Base-by-base conservation (phyloP, 2,797 vertebrate species). In the Euthynnus affinis region DNA sequence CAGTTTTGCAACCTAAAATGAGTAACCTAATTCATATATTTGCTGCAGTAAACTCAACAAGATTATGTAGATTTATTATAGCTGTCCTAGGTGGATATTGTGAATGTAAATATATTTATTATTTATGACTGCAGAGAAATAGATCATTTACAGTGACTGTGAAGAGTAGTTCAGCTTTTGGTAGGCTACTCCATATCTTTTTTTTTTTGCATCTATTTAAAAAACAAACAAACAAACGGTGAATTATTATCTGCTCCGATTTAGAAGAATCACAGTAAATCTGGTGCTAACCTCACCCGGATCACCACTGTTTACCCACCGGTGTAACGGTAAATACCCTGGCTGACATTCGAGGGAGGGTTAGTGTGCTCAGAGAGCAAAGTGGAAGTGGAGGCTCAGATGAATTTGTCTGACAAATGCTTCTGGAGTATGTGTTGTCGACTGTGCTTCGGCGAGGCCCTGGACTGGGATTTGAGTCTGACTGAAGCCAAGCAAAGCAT, bases 401-500 rank as follows among this genome's bases (percentile, higher is more conserved):
- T 88, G 88, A 90, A 86, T 90, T 84, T 92, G 91, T 90, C 91
- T 91, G 86, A 94, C 91, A 91, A 92, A 92, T 88, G 90, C 89
- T 90, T 85, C 89, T 88, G 87, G 92, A 90, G 91, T 87, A 85
- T 79, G 87, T 89, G 91, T 87, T 90, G 91, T 91, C 88, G 87
- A 86, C 85, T 87, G 88, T 34, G 91, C 89, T 86, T 86, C 84
- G 71, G 83, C 76, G 51, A 86, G 86, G 80, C 85, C 87, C 90
- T 67, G 91, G 86, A 87, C 88, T 81, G 92, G 93, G 93, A 93
- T 91, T 90, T 90, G 90, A 91, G 89, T 77, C 82, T 67, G 80
- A 88, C 87, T 84, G 91, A 88, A 93, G 91, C 92, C 89, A 87
- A 89, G 89, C 88, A 84, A 87, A 88, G 90, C 92, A 84, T 88